Evolutionary conservation across 2,888 invertebrate genomes (phyloP).

Genomic region (Pollenia angustigena): DNA sequence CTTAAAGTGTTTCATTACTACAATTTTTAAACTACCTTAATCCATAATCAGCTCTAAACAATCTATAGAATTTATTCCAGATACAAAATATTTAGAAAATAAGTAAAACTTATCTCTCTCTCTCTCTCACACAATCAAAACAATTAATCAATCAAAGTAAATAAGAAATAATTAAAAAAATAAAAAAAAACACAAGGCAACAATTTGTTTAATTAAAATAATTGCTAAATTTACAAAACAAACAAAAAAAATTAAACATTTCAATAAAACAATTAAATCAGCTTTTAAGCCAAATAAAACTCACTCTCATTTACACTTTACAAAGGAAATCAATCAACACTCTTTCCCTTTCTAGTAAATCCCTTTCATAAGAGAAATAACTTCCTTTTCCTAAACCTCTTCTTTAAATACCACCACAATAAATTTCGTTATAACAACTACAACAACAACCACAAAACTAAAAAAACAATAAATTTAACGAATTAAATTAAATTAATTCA

Average conservation of each 20-base stretch:
- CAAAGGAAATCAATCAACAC: not conserved
- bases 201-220: conserved; percentile 58
- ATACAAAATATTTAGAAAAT: not conserved
- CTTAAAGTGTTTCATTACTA: conserved; percentile 62
- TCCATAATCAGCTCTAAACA: conserved; percentile 16
- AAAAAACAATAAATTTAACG: not conserved
- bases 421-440: conserved; percentile 1
- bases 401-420: conserved; percentile 12
- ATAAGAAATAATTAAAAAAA: not conserved
- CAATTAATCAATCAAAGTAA: conserved; percentile 34
- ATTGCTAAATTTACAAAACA: conserved; percentile 5
- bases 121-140: not conserved
- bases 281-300: not conserved
- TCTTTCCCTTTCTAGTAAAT: not conserved
- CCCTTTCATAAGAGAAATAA: not conserved
- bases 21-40: conserved; percentile 1
- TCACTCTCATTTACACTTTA: not conserved
- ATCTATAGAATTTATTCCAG: conserved; percentile 4
- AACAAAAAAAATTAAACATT: not conserved
- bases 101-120: conserved; percentile 29
- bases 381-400: not conserved
- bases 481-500: not conserved
- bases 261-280: not conserved
- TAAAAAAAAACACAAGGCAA: conserved; percentile 38
- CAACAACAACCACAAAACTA: not conserved